Evolutionary conservation across 2,888 invertebrate species (phyloP).

Genomic region (Tholera decimalis): DNA sequence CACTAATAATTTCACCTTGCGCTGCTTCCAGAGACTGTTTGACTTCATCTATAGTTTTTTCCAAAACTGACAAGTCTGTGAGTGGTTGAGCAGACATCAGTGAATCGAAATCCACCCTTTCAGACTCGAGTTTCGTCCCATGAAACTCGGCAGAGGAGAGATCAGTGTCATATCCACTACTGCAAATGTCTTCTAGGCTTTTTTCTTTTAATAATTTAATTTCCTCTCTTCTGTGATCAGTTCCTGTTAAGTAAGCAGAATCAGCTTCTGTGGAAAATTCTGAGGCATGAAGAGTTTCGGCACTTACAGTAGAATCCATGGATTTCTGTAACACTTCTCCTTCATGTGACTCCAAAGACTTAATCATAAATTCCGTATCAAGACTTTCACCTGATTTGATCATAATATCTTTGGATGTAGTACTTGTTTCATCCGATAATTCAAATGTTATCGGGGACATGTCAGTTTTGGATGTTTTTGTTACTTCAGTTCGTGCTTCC

Average conservation of each 20-base stretch:
- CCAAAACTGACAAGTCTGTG: slow-evolving; percentile 91
- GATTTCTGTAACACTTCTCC: slow-evolving; percentile 89
- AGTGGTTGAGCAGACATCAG: slow-evolving; percentile 88
- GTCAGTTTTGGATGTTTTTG: slow-evolving; percentile 81
- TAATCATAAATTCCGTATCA: slow-evolving; percentile 89
- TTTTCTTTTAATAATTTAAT: slow-evolving; percentile 87
- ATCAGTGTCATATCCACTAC: slow-evolving; percentile 93
- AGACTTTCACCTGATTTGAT: slow-evolving; percentile 89
- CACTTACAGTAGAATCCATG: slow-evolving; percentile 89
- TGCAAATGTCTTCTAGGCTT: slow-evolving; percentile 93
- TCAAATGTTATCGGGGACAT: slow-evolving; percentile 84
- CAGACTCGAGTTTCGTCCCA: slow-evolving; percentile 89
- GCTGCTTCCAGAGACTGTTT: slow-evolving; percentile 94
- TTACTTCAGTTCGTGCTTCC: slow-evolving; percentile 75
- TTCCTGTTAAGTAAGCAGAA: slow-evolving; percentile 88
- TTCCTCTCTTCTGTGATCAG: slow-evolving; percentile 87
- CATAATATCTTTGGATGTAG: slow-evolving; percentile 87
- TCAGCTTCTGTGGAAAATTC: slow-evolving; percentile 90
- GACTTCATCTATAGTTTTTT: slow-evolving; percentile 94
- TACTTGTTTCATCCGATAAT: slow-evolving; percentile 85
- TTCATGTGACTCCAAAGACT: slow-evolving; percentile 89
- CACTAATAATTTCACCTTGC: slow-evolving; percentile 93
- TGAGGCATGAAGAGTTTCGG: slow-evolving; percentile 89
- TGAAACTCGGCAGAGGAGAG: slow-evolving; percentile 92
- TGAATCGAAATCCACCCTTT: slow-evolving; percentile 88